phyloP scores from a whole-genome alignment of 2,113 vertebrate genomes.

The Etia nguti region DNA sequence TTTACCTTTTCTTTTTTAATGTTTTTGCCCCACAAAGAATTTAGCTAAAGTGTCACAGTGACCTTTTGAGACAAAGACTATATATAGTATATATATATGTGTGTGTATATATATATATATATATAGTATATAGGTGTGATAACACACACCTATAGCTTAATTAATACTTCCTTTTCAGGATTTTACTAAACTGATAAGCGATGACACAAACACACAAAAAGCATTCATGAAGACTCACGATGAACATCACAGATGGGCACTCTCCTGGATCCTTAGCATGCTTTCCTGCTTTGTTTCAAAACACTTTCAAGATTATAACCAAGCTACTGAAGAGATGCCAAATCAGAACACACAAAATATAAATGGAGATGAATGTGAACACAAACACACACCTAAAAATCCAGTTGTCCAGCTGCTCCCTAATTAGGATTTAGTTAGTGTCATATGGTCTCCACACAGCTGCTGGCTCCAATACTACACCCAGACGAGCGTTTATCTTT shows the following conservation, averaged over 20 bases:
- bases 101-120: too few species aligned
- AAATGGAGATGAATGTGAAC: not conserved
- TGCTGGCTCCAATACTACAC: not conserved
- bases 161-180: not conserved
- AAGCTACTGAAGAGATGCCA: not conserved
- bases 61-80: not conserved
- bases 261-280: slow-evolving; percentile 11
- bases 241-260: slow-evolving; percentile 1
- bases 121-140: too few species aligned
- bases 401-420: not conserved
- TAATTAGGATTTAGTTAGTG: slow-evolving; percentile 1
- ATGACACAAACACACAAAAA: not conserved
- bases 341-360: not conserved
- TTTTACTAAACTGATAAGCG: not conserved
- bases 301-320: slow-evolving; percentile 6
- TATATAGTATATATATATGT: too few species aligned
- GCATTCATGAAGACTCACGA: not conserved
- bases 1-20: not conserved
- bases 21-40: not conserved
- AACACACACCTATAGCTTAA: not conserved
- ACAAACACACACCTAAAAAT: not conserved
- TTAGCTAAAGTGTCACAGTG: not conserved
- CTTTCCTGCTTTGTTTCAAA: not conserved
- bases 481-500: not conserved
- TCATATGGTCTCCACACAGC: not conserved